Evolutionary conservation across 2,888 invertebrate genomes (phyloP).

Genomic region (Harpalus rufipes): DNA sequence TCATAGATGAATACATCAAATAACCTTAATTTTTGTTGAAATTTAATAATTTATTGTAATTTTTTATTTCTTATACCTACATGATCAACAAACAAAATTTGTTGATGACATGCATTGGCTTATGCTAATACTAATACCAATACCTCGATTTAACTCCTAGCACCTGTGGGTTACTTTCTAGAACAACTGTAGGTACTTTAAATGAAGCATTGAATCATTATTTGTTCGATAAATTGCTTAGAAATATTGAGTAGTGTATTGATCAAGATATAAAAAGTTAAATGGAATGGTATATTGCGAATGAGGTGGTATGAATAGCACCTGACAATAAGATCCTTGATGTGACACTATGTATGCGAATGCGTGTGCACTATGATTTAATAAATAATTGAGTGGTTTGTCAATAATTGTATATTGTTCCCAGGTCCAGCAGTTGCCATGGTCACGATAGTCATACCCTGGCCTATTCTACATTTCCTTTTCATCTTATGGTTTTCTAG

Average conservation of each 20-base stretch:
- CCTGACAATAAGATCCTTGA: background rate
- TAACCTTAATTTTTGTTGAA: too few species aligned
- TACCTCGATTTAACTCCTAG: background rate
- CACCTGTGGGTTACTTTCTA: background rate
- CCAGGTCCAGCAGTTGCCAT: conserved; percentile 59
- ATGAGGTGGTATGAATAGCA: background rate
- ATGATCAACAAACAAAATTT: too few species aligned
- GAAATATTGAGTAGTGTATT: background rate
- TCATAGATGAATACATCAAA: too few species aligned
- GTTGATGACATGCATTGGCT: too few species aligned
- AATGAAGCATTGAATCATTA: background rate
- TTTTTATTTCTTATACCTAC: too few species aligned
- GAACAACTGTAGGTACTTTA: background rate
- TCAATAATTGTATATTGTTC: conserved; percentile 11
- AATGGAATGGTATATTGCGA: background rate
- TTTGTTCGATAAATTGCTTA: conserved; percentile 2
- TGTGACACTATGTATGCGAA: background rate
- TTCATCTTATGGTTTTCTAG: conserved; percentile 63
- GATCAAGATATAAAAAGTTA: background rate
- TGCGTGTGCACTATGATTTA: background rate
- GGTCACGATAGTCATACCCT: conserved; percentile 55
- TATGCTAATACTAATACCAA: too few species aligned
- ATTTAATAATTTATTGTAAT: too few species aligned
- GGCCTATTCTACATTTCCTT: conserved; percentile 61
- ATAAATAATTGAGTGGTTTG: background rate